Conservation (phyloP, 2,888 invertebrate genomes). For the Blastobasis lacticolella region DNA sequence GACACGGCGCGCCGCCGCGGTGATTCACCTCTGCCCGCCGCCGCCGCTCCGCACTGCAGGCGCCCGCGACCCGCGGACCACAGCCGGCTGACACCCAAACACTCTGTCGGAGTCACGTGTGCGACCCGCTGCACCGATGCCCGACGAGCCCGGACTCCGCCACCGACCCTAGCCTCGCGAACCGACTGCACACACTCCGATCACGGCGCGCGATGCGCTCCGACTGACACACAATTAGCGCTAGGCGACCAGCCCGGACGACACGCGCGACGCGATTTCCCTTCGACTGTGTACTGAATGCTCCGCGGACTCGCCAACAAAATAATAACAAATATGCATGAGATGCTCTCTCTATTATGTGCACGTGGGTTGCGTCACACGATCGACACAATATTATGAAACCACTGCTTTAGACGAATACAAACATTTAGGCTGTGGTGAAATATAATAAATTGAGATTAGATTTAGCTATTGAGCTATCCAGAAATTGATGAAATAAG, state of each 20-base stretch:
- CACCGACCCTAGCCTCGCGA: conserved; percentile 33
- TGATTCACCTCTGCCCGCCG: conserved; percentile 64
- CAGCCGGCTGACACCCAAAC: conserved; percentile 66
- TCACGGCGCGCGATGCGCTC: conserved; percentile 41
- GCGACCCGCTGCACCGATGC: conserved; percentile 35
- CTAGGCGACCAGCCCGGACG: conserved; percentile 43
- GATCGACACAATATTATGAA: conserved; percentile 42
- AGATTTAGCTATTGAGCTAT: conserved; percentile 46
- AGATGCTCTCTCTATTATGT: conserved; percentile 64
- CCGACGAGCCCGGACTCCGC: conserved; percentile 27
- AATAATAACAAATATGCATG: conserved; percentile 83
- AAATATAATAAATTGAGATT: conserved; percentile 43
- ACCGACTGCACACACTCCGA: conserved; percentile 47
- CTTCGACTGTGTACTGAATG: conserved; percentile 53
- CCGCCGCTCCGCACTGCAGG: conserved; percentile 64
- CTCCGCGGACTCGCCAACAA: conserved; percentile 78
- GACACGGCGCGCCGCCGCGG: conserved; percentile 53
- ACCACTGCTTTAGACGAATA: conserved; percentile 31
- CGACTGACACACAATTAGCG: conserved; percentile 40
- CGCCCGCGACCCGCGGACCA: conserved; percentile 54
- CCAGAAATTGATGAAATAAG: conserved; percentile 57
- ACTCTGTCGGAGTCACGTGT: conserved; percentile 61
- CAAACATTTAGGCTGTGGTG: conserved; percentile 38
- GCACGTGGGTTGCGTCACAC: conserved; percentile 72
- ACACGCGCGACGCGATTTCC: conserved; percentile 55